Evolutionary conservation across 1,140 invertebrate genomes (phyloP), one percentile per base, ranked within the genome.

Genomic region (Teleogryllus occipitalis): DNA sequence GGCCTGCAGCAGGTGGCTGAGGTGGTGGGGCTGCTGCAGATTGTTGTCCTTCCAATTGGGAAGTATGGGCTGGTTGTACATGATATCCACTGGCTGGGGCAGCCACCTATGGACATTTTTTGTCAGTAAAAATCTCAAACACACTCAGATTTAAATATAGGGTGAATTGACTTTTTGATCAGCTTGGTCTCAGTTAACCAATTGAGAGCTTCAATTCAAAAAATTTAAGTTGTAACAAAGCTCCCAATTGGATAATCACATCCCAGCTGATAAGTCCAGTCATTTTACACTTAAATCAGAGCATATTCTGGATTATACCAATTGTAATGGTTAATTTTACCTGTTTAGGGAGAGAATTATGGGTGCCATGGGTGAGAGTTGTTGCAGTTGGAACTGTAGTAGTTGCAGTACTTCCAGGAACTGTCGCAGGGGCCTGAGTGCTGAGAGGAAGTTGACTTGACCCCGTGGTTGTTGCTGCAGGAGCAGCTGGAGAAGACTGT

Each of bases 311-410:
- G 27, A 39, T 39, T 39, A 39, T 39, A 5, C 27, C 27, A 65
- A 65, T 14, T 14, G 18, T 65, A 65, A 18, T 7, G 3, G 10
- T 65, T 65, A 78, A 76, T 75, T 18, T 78, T 82, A 89, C 87
- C 85, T 88, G 89, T 80, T 87, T 86, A 75, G 88, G 89, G 82
- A 89, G 79, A 73, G 87, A 88, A 84, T 90, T 88, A 82, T 87
- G 85, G 78, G 83, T 83, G 75, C 84, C 81, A 80, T 83, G 82
- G 74, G 84, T 54, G 39, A 79, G 80, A 47, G 77, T 15, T 8
- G 79, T 74, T 81, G 81, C 75, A 82, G 81, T 84, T 12, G 83
- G 84, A 80, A 85, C 83, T 18, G 86, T 86, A 22, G 85, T 82
- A 39, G 85, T 84, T 65, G 86, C 85, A 73, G 84, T 84, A 82